Conservation (phyloP, 2,113 vertebrate genomes). For the Equus przewalskii region DNA sequence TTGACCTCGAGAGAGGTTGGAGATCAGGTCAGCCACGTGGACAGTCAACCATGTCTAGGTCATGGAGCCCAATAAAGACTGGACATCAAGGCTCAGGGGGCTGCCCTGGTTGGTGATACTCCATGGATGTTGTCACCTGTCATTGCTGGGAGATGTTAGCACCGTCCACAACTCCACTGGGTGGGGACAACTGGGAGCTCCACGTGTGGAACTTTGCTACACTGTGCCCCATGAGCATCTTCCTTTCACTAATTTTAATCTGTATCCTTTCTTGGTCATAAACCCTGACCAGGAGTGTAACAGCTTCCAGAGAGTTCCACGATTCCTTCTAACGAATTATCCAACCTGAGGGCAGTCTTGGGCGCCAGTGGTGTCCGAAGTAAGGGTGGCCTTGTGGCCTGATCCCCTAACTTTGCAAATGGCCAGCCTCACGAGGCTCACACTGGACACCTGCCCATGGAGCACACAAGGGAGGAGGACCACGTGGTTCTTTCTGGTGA, state of each 20-base stretch:
- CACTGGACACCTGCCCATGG: too few relatives aligned
- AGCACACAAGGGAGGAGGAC: not conserved
- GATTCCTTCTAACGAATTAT: not conserved
- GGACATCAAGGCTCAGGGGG: not conserved
- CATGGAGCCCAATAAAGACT: not conserved
- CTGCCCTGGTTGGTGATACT: accelerated
- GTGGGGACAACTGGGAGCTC: not conserved
- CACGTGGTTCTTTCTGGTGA: accelerated
- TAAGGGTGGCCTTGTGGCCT: not conserved
- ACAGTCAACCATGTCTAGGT: accelerated
- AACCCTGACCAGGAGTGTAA: not conserved
- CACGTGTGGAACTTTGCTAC: too few relatives aligned
- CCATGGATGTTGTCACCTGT: accelerated
- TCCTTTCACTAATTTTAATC: not conserved
- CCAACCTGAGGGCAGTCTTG: not conserved
- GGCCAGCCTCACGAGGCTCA: accelerated
- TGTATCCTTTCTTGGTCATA: not conserved
- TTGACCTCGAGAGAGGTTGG: not conserved
- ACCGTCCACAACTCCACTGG: not conserved
- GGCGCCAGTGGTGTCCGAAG: not conserved
- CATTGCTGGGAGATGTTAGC: not conserved
- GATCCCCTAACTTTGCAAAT: not conserved
- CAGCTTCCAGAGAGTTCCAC: not conserved
- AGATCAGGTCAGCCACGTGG: not conserved
- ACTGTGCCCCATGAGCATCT: not conserved